phyloP scores from a whole-genome alignment of 2,888 invertebrate genomes.

The Mesoligia furuncula region DNA sequence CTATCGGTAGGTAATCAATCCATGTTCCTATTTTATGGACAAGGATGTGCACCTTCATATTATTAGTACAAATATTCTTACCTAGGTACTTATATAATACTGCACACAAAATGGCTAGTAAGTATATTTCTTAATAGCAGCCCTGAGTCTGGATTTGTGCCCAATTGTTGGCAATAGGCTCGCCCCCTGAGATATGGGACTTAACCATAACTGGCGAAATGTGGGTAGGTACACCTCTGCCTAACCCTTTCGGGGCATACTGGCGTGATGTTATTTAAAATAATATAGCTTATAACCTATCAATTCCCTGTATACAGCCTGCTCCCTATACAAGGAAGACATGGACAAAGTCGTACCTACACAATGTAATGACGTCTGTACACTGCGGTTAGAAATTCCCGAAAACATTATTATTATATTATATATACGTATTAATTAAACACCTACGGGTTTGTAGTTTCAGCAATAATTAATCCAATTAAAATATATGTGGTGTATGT shows the following conservation, averaged over 20 bases:
- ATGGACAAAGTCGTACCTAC: slow-evolving; percentile 27
- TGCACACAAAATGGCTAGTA: neutral
- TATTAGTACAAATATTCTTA: neutral
- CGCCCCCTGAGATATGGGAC: too few species aligned
- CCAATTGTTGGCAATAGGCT: neutral
- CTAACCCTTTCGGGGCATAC: neutral
- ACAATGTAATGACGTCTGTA: slow-evolving; percentile 36
- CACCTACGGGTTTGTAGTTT: slow-evolving; percentile 57
- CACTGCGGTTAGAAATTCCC: slow-evolving; percentile 61
- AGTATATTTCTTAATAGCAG: neutral
- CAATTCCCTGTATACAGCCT: slow-evolving; percentile 9
- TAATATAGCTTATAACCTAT: neutral
- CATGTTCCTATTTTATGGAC: neutral
- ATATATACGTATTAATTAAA: slow-evolving; percentile 58
- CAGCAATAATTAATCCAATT: slow-evolving; percentile 51
- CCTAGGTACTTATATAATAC: neutral
- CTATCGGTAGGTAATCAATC: neutral
- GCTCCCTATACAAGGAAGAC: slow-evolving; percentile 34
- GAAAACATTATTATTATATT: slow-evolving; percentile 46
- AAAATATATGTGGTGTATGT: slow-evolving; percentile 47
- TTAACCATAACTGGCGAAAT: neutral
- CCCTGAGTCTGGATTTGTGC: too few species aligned
- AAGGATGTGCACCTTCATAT: neutral
- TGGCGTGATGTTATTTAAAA: neutral
- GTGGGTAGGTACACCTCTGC: neutral